Evolutionary conservation across 2,888 invertebrate genomes (phyloP), one percentile per base, ranked within the genome.

Genomic region (Tenthredo mesomela): DNA sequence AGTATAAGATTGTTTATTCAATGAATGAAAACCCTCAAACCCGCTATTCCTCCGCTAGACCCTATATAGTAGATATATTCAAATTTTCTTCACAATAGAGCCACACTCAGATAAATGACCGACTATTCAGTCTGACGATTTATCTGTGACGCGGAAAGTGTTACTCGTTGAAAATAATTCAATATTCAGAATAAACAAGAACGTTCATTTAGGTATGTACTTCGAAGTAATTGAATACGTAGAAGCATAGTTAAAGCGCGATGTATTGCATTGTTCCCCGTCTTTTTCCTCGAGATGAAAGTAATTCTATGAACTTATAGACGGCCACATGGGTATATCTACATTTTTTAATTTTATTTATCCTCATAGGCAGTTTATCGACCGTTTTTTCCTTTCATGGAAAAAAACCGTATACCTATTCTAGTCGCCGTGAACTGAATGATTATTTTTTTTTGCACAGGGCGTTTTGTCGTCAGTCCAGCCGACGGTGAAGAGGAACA

Each of bases 391-490:
- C 61, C 67, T 67, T 25, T 33, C 33, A 67, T 5, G 67, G 21
- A 67, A 29, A 67, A 2, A 33, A 33, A 18, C n/a, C 50, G 67
- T 29, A 1, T 67, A n/a, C n/a, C n/a, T n/a, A 5, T 50, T n/a
- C 50, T 50, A 18, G 5, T n/a, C 18, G 50, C n/a, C 50, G 50
- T 50, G 50, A 25, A 65, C 15, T n/a, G 33, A 70, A 70, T 70
- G 33, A 7, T 37, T 4, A 37, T 6, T 7, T 47, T 6, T 7
- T 47, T 61, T 61, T 25, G 0, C 10, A 61, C 90, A 93, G 93
- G 93, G 88, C 91, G 93, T 90, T 94, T 94, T 91, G 93, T 93
- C 88, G 93, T 94, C 88, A 93, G 93, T 91, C 92, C 93, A 89
- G 92, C 93, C 88, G 92, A 93, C 88, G 92, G 91, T 84, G 93